Base-by-base conservation (phyloP, 2,888 invertebrate species). In the Zele albiditarsus region DNA sequence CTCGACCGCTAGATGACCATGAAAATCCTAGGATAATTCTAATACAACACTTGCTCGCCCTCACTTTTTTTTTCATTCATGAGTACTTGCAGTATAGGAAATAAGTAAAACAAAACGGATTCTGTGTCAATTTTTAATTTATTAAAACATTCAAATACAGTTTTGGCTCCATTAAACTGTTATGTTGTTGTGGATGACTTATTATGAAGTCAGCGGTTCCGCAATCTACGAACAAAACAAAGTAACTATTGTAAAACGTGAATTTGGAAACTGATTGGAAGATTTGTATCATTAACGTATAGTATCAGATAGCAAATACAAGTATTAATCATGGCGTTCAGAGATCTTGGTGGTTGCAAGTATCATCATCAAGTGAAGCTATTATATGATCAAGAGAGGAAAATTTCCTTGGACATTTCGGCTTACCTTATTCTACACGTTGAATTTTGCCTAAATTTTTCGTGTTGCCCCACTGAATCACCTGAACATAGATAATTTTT, bases 251-350 rank as follows among this genome's bases (percentile, higher is more conserved):
- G 23, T 20, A 53, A 6, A 23, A 3, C 1, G 6, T 20, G 20
- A 53, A 53, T 4, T 23, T 8, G n/a, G 20, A 20, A 3, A 5
- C 4, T 5, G 8, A 53, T 4, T 14, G 14, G 14, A n/a, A 53
- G 5, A n/a, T 53, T 8, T 23, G 8, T 6, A 23, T 53, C 6
- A 53, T 20, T 53, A 4, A 20, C 23, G 6, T 23, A 8, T n/a
- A 46, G n/a, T 23, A 53, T 20, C 49, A 53, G 49, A n/a, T 80
- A 80, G 80, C 81, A 80, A 81, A 81, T 79, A 74, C 23, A 49
- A 71, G 4, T 20, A 20, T 8, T 53, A 65, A 81, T 81, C 81
- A 81, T 46, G 58, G 80, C 80, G 78, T 49, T 81, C 81, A 80
- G 71, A 72, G 76, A 78, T 79, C 71, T 77, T 80, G 79, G 68